Conservation (phyloP, 2,888 invertebrate species). For the Augiades crinisus region DNA sequence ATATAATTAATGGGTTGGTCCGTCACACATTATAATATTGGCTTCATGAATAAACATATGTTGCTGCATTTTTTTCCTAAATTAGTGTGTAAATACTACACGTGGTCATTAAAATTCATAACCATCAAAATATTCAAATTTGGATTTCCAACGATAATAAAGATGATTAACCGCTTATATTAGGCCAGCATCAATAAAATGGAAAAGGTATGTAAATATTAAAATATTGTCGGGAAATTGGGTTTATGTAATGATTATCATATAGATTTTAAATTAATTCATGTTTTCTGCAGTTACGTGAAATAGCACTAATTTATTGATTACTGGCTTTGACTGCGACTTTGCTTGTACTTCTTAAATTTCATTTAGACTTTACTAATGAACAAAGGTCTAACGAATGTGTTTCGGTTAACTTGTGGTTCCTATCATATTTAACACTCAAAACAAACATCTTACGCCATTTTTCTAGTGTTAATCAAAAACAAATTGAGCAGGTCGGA, state of each 20-base stretch:
- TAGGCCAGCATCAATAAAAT: conserved; percentile 16
- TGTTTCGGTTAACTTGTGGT: too few relatives aligned
- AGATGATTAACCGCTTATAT: conserved; percentile 8
- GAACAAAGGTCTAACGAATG: too few relatives aligned
- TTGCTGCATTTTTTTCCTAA: conserved; percentile 2
- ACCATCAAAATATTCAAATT: conserved; percentile 14
- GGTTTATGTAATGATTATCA: conserved; percentile 7
- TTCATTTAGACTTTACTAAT: too few relatives aligned
- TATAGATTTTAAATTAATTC: neutral
- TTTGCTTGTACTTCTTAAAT: too few relatives aligned
- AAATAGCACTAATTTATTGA: neutral
- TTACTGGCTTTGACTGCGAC: neutral
- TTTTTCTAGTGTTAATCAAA: too few relatives aligned
- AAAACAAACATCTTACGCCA: too few relatives aligned
- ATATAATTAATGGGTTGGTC: neutral
- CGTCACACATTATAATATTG: conserved; percentile 4
- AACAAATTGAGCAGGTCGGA: too few relatives aligned
- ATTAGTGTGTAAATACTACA: conserved; percentile 3
- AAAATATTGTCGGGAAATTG: conserved; percentile 8
- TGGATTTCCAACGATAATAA: conserved; percentile 9
- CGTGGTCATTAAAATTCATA: conserved; percentile 8
- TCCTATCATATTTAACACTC: too few relatives aligned
- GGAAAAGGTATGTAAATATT: conserved; percentile 12
- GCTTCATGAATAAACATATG: conserved; percentile 5
- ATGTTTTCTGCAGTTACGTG: neutral